These are phyloP conservation scores for Ladona fulva DNA, from an alignment of 1,140 invertebrate genomes.

Conservation along the genomic window DNA sequence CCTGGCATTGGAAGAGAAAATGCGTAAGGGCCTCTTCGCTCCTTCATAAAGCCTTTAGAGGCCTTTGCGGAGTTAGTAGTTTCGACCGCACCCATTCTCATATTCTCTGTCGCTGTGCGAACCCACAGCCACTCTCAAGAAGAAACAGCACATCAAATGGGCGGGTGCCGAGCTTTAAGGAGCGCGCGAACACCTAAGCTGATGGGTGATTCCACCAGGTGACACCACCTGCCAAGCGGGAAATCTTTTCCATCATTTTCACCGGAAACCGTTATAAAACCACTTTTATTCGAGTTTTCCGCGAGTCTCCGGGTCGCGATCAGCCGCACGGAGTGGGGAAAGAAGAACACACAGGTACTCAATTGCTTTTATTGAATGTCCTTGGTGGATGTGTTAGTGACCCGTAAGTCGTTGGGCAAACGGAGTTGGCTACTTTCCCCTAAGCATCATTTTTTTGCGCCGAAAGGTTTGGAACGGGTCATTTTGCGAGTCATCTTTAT, in stretches of 20 bases:
- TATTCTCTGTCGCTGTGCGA: not conserved
- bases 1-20: not conserved
- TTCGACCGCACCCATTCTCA: not conserved
- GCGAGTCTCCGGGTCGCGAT: not conserved
- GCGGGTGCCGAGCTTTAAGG: not conserved
- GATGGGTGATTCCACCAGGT: not conserved
- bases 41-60: slow-evolving; percentile 1
- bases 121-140: not conserved
- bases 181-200: not conserved
- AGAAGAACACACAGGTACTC: not conserved
- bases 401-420: no score
- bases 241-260: not conserved
- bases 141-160: not conserved
- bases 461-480: no score
- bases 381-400: no score
- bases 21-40: not conserved
- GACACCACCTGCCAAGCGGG: not conserved
- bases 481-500: no score
- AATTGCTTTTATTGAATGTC: no score
- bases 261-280: not conserved
- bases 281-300: not conserved
- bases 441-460: no score
- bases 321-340: not conserved
- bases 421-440: no score
- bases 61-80: not conserved